These are phyloP conservation scores for Pangasius larnaudii DNA, from an alignment of 2,797 vertebrate genomes.

Conservation along the genomic window DNA sequence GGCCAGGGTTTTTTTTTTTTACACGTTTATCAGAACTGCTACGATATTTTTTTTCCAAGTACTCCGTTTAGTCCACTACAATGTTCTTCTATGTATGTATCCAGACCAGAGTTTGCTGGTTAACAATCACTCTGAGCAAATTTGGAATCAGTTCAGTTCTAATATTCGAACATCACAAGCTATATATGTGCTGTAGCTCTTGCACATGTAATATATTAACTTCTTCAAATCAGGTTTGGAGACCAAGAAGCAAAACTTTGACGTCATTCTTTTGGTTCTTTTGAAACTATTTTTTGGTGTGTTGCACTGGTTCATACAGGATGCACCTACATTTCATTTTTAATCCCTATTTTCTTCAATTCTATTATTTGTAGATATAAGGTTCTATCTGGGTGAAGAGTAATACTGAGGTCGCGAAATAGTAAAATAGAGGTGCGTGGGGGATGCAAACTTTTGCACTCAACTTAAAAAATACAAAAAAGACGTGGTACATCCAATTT, in stretches of 20 bases:
- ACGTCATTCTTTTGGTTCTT: background rate
- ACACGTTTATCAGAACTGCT: too few relatives aligned
- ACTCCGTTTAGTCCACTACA: too few relatives aligned
- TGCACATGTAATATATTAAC: background rate
- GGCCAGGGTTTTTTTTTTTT: too few relatives aligned
- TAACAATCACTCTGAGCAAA: too few relatives aligned
- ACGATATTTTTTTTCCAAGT: too few relatives aligned
- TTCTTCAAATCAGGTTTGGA: background rate
- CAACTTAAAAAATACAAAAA: background rate
- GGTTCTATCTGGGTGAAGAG: background rate
- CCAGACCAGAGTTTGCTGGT: too few relatives aligned
- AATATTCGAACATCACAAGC: background rate
- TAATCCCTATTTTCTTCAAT: too few relatives aligned
- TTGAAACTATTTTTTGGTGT: background rate
- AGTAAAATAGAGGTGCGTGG: background rate
- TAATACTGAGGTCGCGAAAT: background rate
- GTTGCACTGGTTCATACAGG: background rate
- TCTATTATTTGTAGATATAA: background rate
- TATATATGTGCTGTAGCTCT: background rate
- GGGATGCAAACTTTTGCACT: conserved; percentile 8
- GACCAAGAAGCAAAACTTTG: background rate
- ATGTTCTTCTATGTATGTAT: too few relatives aligned
- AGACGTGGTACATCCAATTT: background rate
- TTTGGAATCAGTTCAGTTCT: background rate
- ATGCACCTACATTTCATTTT: background rate